Conservation (phyloP, 1,140 invertebrate genomes). For the Leptinotarsa defecta region DNA sequence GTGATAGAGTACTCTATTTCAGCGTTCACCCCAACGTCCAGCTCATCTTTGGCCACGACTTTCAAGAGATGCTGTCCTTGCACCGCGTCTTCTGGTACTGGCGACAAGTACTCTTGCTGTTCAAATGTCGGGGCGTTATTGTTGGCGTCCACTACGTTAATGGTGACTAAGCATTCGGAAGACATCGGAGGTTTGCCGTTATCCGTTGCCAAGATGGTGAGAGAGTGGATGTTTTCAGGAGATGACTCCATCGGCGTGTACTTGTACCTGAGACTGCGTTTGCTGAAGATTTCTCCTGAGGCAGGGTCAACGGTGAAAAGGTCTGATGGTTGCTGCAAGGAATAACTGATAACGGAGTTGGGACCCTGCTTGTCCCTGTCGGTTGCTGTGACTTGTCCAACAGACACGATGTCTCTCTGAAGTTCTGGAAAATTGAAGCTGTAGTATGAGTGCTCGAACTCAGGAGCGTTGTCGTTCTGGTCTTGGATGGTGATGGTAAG, state of each 20-base stretch:
- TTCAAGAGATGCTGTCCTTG: conserved; percentile 73
- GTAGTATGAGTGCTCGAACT: conserved; percentile 86
- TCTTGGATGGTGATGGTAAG: conserved; percentile 92
- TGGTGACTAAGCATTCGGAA: conserved; percentile 78
- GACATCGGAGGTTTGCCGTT: conserved; percentile 92
- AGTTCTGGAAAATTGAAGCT: conserved; percentile 89
- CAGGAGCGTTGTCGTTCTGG: conserved; percentile 92
- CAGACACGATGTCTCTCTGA: conserved; percentile 76
- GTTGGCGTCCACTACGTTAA: conserved; percentile 90
- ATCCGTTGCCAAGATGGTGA: conserved; percentile 86
- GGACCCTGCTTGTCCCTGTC: conserved; percentile 92
- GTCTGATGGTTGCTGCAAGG: conserved; percentile 86
- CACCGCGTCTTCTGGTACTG: conserved; percentile 78
- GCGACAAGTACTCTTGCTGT: conserved; percentile 73
- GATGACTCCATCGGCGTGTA: conserved; percentile 75
- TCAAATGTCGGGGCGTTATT: conserved; percentile 86
- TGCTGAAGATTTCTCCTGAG: conserved; percentile 87
- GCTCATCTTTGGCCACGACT: conserved; percentile 75
- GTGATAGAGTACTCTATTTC: conserved; percentile 81
- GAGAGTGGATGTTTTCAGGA: conserved; percentile 84
- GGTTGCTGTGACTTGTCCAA: conserved; percentile 85
- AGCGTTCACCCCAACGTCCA: conserved; percentile 84
- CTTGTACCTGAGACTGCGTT: conserved; percentile 80
- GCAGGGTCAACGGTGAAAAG: conserved; percentile 89
- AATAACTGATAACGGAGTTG: conserved; percentile 92